Evolutionary conservation across 2,888 invertebrate genomes (phyloP), one percentile per base, ranked within the genome.

Genomic region (Xylophagus ater): DNA sequence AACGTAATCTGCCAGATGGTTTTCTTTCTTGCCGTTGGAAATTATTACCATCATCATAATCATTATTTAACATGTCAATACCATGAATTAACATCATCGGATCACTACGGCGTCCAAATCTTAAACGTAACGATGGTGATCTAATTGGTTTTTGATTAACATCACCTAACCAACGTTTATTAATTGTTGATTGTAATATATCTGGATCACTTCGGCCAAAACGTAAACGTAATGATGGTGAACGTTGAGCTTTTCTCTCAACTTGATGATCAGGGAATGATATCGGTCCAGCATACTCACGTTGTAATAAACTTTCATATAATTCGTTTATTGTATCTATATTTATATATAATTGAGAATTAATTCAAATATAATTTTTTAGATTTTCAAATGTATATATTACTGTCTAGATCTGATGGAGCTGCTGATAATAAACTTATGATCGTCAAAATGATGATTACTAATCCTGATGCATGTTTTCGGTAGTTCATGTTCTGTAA

Each of bases 191-290:
- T 30, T 34, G 26, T 4, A 41, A 13, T 3, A 43, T 68, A 44
- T 73, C 72, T 10, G 80, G 77, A 61, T 81, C 81, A 20, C 80
- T 78, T 46, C 83, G 73, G 26, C 84, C 84, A 55, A 84, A 85
- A 46, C 84, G 74, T 41, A 85, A 71, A 14, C 84, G 72, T 26
- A 84, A 66, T 2, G 82, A 82, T 0, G 83, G 84, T 12, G 81
- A 81, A 45, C 83, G 71, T 53, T 81, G 80, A 4, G 82, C 80
- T 61, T 83, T 83, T 57, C 84, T 76, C 34, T 81, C 80, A 19
- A 84, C 73, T 47, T 77, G 73, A 59, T 83, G 82, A 8, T 74
- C 73, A 29, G 71, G 62, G 42, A 65, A 60, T n/a, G 59, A 53
- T 19, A 62, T 52, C 4, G 64, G 64, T 0, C 59, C 65, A 21